Evolutionary conservation across 2,888 invertebrate species (phyloP), one percentile per base, ranked within the genome.

Genomic region (Balanococcus diminutus): DNA sequence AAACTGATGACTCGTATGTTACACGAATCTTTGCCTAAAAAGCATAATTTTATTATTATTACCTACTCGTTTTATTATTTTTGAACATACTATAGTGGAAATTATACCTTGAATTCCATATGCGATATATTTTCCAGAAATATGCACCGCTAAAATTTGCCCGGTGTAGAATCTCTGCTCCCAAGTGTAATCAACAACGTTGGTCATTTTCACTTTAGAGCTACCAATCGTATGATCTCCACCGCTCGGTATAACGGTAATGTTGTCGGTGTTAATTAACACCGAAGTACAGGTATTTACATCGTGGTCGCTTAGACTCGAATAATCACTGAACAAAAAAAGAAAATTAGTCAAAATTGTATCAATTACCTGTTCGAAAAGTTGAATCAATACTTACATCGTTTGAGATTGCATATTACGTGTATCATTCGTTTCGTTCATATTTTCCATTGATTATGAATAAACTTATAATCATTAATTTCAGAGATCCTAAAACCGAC

Each of bases 141-240:
- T 93, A 90, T 98, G 97, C 67, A 96, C 94, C 11, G 97, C 96
- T 61, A 98, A 93, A 87, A 98, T 91, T 89, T 96, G 96, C 0
- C 98, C 98, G 0, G 94, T 92, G 89, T 97, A 96, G 89, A 95
- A 95, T 88, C 94, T 94, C 79, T 94, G 93, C 89, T 98, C 98
- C 98, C 98, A 98, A 88, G 95, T 95, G 90, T 96, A 98, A 89
- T 97, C 97, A 28, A 97, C 97, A 81, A 97, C 93, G 90, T 95
- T 96, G 89, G 94, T 95, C 75, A 97, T 92, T 89, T 96, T 97
- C 32, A 98, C 96, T 91, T 96, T 95, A 0, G 96, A 96, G 89
- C 95, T 95, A 75, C 96, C 96, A 89, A 95, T 95, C 88, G 93
- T 93, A 89, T 95, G 95, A 85, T 91, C 92, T 14, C 95, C 95